phyloP scores from a whole-genome alignment of 1,140 invertebrate species.

The Euura lappo region DNA sequence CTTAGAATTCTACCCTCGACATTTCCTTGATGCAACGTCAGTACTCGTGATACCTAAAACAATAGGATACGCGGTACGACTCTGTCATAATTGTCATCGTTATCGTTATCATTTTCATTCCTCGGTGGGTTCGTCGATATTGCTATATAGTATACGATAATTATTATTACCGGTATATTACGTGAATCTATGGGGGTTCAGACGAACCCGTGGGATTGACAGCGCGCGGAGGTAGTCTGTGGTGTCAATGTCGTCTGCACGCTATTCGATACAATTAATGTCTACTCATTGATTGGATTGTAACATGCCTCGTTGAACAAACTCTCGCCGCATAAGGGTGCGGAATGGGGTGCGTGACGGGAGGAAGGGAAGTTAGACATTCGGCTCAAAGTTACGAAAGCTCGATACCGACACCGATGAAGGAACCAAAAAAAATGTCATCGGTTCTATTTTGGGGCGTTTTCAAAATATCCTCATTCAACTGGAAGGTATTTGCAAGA shows the following conservation, averaged over 20 bases:
- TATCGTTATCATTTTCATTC: conserved; percentile 1
- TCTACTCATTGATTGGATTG: conserved; percentile 5
- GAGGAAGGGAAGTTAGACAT: no score
- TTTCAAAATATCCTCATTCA: no score
- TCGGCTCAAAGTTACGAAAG: no score
- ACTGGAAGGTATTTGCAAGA: no score
- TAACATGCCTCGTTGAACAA: conserved; percentile 1
- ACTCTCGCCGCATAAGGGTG: neutral
- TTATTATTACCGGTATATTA: neutral
- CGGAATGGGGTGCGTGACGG: no score
- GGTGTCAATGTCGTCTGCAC: conserved; percentile 2
- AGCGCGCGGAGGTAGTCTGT: neutral
- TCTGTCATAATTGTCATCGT: neutral
- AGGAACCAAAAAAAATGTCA: no score
- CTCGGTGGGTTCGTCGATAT: neutral
- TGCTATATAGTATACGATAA: neutral
- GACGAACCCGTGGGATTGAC: neutral
- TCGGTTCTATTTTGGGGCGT: no score
- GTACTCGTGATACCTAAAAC: neutral
- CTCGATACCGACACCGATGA: no score
- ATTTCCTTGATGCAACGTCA: neutral
- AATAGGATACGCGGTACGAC: neutral
- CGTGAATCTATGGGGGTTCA: neutral
- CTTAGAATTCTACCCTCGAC: neutral
- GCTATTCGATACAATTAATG: conserved; percentile 7